phyloP scores from a whole-genome alignment of 2,113 vertebrate species.

The Lophotis ruficrista region DNA sequence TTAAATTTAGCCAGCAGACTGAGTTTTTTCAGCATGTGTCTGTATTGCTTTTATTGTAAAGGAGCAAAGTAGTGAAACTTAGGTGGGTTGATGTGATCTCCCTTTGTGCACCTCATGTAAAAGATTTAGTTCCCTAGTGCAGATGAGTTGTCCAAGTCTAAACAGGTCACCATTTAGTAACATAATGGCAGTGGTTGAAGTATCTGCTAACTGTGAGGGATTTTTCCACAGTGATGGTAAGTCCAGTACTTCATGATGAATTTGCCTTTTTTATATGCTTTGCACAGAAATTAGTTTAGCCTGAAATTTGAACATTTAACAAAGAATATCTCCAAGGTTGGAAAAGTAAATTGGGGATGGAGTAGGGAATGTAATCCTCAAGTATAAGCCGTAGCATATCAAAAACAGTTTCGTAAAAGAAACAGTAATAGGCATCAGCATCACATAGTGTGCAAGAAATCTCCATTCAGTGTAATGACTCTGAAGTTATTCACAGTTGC shows the following conservation, averaged over 20 bases:
- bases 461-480: neutral
- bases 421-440: neutral
- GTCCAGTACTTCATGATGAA: neutral
- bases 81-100: neutral
- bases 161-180: neutral
- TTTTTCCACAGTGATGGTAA: neutral
- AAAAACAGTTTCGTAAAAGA: neutral
- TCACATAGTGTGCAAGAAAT: neutral
- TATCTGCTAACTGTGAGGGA: neutral
- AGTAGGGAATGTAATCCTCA: neutral
- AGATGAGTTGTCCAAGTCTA: neutral
- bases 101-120: rapidly evolving
- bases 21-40: neutral
- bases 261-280: neutral
- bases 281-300: neutral
- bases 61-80: neutral
- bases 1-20: neutral
- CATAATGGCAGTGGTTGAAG: neutral
- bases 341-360: neutral
- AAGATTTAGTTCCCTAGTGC: neutral
- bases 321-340: neutral
- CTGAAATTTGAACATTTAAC: neutral
- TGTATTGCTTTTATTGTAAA: neutral
- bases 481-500: neutral
- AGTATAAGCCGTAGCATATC: neutral